These are phyloP conservation scores for Colletes gigas DNA, from an alignment of 1,140 invertebrate species.

Conservation along the genomic window DNA sequence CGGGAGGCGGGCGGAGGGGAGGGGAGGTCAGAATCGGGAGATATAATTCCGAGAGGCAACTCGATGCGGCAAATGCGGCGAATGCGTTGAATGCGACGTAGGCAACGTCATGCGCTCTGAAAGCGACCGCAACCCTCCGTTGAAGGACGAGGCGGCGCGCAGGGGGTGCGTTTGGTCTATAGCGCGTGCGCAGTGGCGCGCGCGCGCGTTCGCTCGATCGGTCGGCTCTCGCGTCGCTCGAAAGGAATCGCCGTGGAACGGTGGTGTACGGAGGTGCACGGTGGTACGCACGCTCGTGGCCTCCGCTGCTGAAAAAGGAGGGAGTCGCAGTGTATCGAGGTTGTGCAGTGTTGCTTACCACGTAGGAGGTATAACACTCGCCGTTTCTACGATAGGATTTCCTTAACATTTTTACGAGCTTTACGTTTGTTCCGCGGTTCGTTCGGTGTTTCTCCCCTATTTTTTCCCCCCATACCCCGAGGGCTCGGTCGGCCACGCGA, in stretches of 20 bases:
- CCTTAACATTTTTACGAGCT: conserved; percentile 65
- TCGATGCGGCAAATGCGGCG: conserved; percentile 49
- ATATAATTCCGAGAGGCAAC: conserved; percentile 24
- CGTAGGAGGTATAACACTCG: conserved; percentile 76
- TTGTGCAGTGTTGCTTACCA: conserved; percentile 77
- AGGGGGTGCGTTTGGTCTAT: neutral
- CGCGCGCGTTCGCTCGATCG: neutral
- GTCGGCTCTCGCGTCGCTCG: neutral
- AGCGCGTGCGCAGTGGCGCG: conserved; percentile 69
- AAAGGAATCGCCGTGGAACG: neutral
- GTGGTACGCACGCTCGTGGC: conserved; percentile 20
- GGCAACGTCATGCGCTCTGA: conserved; percentile 70
- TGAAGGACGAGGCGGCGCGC: neutral
- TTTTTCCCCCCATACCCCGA: no score
- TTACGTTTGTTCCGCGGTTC: conserved; percentile 44
- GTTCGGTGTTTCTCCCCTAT: conserved; percentile 66
- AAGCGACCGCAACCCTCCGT: conserved; percentile 60
- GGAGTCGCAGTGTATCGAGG: conserved; percentile 63
- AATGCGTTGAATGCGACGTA: conserved; percentile 66
- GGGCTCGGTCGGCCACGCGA: no score
- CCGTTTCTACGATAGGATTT: conserved; percentile 56
- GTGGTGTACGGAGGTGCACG: neutral
- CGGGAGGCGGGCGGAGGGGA: neutral
- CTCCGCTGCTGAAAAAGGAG: conserved; percentile 22
- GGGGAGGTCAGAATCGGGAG: conserved; percentile 1